Percentiles rank a stretch among this genome's conserved stretches.
phyloP scores from a whole-genome alignment of 2,797 vertebrate species.

The Prunella strophiata region DNA sequence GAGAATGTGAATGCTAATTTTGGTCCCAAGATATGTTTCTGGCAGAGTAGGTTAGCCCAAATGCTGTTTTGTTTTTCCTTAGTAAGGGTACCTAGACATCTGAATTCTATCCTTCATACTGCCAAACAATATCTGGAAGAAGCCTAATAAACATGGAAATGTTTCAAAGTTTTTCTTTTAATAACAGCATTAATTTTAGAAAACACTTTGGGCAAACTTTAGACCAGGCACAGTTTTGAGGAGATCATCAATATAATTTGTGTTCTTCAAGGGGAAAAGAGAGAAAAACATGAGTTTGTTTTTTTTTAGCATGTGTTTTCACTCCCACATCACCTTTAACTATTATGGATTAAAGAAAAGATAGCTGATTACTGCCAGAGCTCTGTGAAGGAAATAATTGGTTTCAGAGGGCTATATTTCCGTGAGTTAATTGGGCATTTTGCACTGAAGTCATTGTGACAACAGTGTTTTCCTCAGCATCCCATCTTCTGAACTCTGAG shows the following conservation, averaged over 20 bases:
- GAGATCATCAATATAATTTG: background rate
- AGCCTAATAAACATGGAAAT: background rate
- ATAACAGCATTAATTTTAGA: background rate
- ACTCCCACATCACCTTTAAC: background rate
- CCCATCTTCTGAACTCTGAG: background rate
- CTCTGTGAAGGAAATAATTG: rapidly evolving
- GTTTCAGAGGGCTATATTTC: background rate
- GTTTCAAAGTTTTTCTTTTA: background rate
- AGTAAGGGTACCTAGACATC: background rate
- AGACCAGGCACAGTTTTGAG: background rate
- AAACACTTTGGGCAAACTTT: background rate
- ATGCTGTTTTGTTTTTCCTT: background rate
- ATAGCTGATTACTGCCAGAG: background rate
- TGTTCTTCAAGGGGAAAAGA: background rate
- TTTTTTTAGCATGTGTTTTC: background rate
- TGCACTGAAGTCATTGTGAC: background rate
- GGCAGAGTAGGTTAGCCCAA: background rate
- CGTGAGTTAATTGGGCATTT: background rate
- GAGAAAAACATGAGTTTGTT: background rate
- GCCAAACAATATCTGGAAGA: slow-evolving; percentile 5
- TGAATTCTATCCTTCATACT: background rate
- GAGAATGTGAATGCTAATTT: background rate
- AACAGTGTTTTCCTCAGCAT: background rate
- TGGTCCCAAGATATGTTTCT: background rate
- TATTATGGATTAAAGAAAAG: background rate